These are phyloP conservation scores for Asarcornis scutulata DNA, from an alignment of 2,113 vertebrate genomes.

Conservation along the genomic window DNA sequence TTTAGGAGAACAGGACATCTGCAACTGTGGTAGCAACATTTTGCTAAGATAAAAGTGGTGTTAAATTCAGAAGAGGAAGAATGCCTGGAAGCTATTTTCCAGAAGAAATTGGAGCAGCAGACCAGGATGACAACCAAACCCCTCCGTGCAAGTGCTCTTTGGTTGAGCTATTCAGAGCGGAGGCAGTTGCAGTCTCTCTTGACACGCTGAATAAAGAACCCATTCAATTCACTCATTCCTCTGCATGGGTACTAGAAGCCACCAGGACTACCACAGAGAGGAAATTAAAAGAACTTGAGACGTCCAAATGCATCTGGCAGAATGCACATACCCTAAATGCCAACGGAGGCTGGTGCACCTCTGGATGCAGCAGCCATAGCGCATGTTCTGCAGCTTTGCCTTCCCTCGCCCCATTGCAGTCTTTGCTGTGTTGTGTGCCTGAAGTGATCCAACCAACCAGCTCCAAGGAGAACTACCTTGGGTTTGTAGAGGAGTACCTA, in stretches of 20 bases:
- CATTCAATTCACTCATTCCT: neutral
- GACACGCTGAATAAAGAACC: neutral
- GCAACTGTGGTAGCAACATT: neutral
- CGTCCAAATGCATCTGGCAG: neutral
- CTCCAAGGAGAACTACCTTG: neutral
- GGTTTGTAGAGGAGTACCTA: neutral
- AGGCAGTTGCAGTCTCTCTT: neutral
- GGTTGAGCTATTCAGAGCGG: neutral
- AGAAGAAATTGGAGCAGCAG: neutral
- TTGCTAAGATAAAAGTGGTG: neutral
- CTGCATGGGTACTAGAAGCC: neutral
- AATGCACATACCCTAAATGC: fast-evolving
- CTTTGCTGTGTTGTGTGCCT: neutral
- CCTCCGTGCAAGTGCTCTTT: neutral
- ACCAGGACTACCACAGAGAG: neutral
- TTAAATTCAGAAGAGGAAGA: neutral
- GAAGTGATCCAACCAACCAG: neutral
- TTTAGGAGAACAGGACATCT: neutral
- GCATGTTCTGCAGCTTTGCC: neutral
- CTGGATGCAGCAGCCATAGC: neutral
- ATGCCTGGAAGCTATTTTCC: neutral
- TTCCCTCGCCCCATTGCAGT: fast-evolving
- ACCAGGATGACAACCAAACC: neutral
- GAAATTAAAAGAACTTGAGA: neutral
- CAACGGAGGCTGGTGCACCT: neutral